phyloP scores from a whole-genome alignment of 2,888 invertebrate genomes.

The Rhodophaea formosa region DNA sequence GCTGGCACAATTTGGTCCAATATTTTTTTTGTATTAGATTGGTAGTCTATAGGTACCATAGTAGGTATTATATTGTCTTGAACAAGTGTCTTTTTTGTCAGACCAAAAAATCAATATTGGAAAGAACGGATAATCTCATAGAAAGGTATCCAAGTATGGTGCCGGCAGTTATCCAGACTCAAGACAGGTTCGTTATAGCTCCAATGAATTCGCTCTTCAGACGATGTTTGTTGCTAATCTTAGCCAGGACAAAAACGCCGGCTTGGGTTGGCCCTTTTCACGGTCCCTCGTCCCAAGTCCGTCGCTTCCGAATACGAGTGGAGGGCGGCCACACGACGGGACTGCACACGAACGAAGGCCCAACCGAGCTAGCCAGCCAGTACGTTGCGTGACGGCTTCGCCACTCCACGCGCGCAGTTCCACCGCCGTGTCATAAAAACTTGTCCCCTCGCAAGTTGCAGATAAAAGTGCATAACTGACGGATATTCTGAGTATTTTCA shows the following conservation, averaged over 20 bases:
- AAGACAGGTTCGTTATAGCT: constrained; percentile 28
- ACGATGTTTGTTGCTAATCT: constrained; percentile 68
- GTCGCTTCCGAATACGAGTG: constrained; percentile 39
- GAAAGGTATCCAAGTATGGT: neutral
- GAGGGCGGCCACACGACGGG: constrained; percentile 39
- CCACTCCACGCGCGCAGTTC: constrained; percentile 51
- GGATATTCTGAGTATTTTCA: constrained; percentile 51
- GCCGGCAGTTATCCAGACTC: neutral
- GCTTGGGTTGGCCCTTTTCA: constrained; percentile 64
- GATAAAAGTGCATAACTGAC: constrained; percentile 51
- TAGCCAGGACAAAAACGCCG: constrained; percentile 69
- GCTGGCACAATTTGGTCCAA: no score
- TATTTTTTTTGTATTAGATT: no score
- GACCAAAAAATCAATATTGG: neutral
- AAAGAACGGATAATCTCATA: neutral
- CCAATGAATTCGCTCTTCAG: constrained; percentile 55
- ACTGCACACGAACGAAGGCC: constrained; percentile 31
- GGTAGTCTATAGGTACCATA: no score
- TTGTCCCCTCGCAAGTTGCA: constrained; percentile 52
- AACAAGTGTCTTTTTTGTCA: neutral
- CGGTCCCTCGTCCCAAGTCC: constrained; percentile 55
- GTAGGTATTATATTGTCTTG: no score
- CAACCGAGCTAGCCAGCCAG: constrained; percentile 39
- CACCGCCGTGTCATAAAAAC: constrained; percentile 40
- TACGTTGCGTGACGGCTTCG: constrained; percentile 55